Evolutionary conservation across 2,888 invertebrate genomes (phyloP), one percentile per base, ranked within the genome.

Genomic region (Diogma glabrata): DNA sequence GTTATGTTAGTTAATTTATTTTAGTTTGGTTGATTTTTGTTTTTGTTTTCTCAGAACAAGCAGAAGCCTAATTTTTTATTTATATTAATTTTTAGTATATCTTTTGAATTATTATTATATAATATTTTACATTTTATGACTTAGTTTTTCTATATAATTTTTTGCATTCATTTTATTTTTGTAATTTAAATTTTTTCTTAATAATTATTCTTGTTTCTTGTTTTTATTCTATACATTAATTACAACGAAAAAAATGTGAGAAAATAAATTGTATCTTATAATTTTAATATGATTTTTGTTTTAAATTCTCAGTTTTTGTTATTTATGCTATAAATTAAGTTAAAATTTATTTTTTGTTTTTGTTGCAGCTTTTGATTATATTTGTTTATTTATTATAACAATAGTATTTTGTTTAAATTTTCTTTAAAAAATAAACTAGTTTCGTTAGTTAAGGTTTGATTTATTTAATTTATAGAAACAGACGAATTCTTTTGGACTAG

Each of bases 41-140:
- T n/a, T n/a, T 43, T 43, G 17, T 40, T 22, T 43, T 43, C n/a
- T 43, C n/a, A n/a, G n/a, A n/a, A n/a, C n/a, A 43, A 43, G 43
- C 43, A 43, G 43, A 43, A 43, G 43, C 43, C 43, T 43, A 43
- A 5, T 43, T 43, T 43, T 43, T 22, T 43, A 43, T 43, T 43
- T 43, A 43, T 43, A 40, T 40, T 40, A 40, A 40, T 43, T 43
- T 22, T 22, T 43, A 28, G n/a, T 28, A 28, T 3, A 28, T 22
- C n/a, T 40, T 9, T n/a, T n/a, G n/a, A n/a, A n/a, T n/a, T n/a
- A 40, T 40, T 12, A 28, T 12, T 28, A n/a, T 28, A 28, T 28
- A 28, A 12, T 28, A 28, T 12, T 28, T 14, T 43, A 22, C 20
- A 14, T 22, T 43, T 43, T 43, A 43, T 43, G 43, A 43, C 43